Evolutionary conservation across 2,797 vertebrate species (phyloP).

Genomic region (Sebastes hopkinsi): DNA sequence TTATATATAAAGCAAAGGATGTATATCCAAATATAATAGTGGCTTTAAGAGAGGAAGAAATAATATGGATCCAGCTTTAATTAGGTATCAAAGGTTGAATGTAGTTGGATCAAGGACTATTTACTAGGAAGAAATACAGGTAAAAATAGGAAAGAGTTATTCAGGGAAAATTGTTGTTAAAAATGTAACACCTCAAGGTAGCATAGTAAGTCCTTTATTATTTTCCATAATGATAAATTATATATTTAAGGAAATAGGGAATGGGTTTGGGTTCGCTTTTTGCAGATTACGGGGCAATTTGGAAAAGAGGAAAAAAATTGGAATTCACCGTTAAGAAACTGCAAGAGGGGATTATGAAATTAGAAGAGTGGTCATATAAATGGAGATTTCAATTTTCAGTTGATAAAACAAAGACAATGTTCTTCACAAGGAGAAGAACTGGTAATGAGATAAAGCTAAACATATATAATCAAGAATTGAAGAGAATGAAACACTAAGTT

Average conservation of each 20-base stretch:
- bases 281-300: not conserved
- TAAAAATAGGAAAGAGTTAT: not conserved
- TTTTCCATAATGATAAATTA: not conserved
- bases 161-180: not conserved
- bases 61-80: not conserved
- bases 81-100: not conserved
- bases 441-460: not conserved
- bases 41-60: too few species aligned
- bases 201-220: not conserved
- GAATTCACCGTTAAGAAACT: not conserved
- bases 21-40: too few species aligned
- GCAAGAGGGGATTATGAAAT: not conserved
- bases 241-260: not conserved
- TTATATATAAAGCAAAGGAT: too few species aligned
- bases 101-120: not conserved
- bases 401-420: too few species aligned
- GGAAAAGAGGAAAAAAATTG: not conserved
- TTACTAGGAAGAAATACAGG: not conserved
- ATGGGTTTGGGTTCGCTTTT: not conserved
- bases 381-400: not conserved
- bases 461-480: not conserved
- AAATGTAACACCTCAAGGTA: not conserved
- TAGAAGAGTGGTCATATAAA: not conserved
- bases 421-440: too few species aligned
- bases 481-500: not conserved